Evolutionary conservation across 92 coral and sea anemone species (phyloP).

Genomic region (Umimayanthus kanabou): DNA sequence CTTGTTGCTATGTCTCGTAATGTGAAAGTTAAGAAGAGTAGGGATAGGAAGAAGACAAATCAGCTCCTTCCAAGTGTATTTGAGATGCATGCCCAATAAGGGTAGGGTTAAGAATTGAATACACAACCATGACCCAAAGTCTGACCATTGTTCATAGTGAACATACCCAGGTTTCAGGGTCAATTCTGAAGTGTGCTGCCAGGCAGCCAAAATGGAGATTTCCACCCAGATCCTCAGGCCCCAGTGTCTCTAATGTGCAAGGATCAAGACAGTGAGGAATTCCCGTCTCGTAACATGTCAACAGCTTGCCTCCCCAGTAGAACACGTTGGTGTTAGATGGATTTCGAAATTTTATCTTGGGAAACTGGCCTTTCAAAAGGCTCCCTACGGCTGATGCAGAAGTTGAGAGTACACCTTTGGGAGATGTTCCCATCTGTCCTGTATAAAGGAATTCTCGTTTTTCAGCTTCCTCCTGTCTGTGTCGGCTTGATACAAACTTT

Average conservation of each 20-base stretch:
- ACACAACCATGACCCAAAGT: not conserved
- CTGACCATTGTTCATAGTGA: not conserved
- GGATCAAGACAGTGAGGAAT: conserved; percentile 84
- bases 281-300: conserved; percentile 83
- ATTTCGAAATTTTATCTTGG: conserved; percentile 63
- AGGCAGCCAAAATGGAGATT: conserved; percentile 63
- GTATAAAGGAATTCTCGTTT: conserved; percentile 52
- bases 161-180: conserved; percentile 79
- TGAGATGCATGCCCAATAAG: too few relatives aligned
- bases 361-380: conserved; percentile 52
- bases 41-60: too few relatives aligned
- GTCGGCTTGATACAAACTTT: conserved; percentile 74
- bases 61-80: too few relatives aligned
- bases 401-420: conserved; percentile 35
- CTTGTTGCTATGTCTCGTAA: too few relatives aligned
- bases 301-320: conserved; percentile 90
- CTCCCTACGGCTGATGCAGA: conserved; percentile 47
- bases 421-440: conserved; percentile 83
- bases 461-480: conserved; percentile 62
- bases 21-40: too few relatives aligned
- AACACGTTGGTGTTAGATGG: conserved; percentile 90
- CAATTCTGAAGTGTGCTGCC: conserved; percentile 88
- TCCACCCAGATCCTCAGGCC: conserved; percentile 79
- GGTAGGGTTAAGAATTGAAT: not conserved
- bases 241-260: conserved; percentile 78